Percentiles rank a stretch among this genome's conserved stretches.
phyloP scores from a whole-genome alignment of 2,113 vertebrate genomes.

The Spilogale gracilis region DNA sequence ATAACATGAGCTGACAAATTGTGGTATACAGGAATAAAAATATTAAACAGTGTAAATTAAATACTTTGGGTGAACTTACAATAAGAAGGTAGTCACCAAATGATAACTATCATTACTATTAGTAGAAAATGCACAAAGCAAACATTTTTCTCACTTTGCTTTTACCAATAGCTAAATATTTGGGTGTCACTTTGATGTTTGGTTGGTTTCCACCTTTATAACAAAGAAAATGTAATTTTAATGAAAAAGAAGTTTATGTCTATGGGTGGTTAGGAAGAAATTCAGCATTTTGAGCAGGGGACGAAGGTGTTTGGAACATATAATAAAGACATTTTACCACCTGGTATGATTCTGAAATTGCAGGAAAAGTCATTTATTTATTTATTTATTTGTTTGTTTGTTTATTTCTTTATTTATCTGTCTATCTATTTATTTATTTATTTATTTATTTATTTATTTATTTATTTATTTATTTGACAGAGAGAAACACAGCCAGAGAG shows the following conservation, averaged over 20 bases:
- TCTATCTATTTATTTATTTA: no score
- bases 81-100: not conserved
- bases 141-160: not conserved
- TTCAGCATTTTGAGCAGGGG: not conserved
- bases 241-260: not conserved
- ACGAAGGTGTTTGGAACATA: not conserved
- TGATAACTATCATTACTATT: not conserved
- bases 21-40: not conserved
- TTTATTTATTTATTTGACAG: no score
- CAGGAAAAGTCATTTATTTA: not conserved
- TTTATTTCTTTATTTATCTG: no score
- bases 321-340: not conserved
- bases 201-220: not conserved
- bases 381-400: no score
- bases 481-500: no score
- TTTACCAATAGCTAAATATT: not conserved
- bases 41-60: not conserved
- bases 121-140: not conserved
- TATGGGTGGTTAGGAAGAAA: not conserved
- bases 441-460: no score
- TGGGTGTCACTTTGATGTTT: not conserved
- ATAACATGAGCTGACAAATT: not conserved
- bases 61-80: not conserved
- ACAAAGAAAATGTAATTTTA: constrained; percentile 16
- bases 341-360: not conserved